A percentile compares a stretch with the other conserved stretches of the same genome.
Conservation (phyloP, 2,888 invertebrate species). For the Netelia fuscicornis region DNA sequence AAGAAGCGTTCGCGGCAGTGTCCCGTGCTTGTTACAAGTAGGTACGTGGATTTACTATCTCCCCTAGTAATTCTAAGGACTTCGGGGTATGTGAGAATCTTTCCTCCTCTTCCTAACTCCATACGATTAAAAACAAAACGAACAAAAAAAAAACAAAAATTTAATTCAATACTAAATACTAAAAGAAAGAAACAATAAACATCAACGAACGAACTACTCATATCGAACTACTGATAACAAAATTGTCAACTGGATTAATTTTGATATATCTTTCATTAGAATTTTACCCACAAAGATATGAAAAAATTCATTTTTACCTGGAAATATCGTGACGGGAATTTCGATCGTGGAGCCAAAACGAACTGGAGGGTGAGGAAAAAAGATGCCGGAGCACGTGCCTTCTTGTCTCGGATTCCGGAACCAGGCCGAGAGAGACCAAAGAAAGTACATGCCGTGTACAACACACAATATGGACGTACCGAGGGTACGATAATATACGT, state of each 20-base stretch:
- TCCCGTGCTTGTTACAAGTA: not conserved
- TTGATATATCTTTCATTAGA: not conserved
- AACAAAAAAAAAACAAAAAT: not conserved
- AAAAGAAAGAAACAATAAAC: no score
- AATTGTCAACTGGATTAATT: not conserved
- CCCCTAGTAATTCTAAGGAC: conserved; percentile 21
- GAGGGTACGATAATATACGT: conserved; percentile 2
- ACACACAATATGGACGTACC: conserved; percentile 4
- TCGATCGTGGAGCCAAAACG: conserved; percentile 17
- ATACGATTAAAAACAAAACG: not conserved
- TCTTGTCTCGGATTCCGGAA: conserved; percentile 47
- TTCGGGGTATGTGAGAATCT: not conserved
- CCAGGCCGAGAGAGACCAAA: conserved; percentile 53
- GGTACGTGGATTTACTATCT: conserved; percentile 32
- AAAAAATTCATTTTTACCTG: not conserved
- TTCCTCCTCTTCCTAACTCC: not conserved
- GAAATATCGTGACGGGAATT: conserved; percentile 40
- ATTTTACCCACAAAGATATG: not conserved
- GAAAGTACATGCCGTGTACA: conserved; percentile 44
- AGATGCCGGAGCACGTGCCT: conserved; percentile 41
- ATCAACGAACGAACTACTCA: no score
- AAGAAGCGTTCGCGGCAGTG: conserved; percentile 43
- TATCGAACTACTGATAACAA: no score
- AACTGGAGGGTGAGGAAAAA: not conserved
- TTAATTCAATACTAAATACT: not conserved